Percentiles rank a stretch among this genome's conserved stretches.
Conservation (phyloP, 2,888 invertebrate genomes). For the Acholoe squamosa region DNA sequence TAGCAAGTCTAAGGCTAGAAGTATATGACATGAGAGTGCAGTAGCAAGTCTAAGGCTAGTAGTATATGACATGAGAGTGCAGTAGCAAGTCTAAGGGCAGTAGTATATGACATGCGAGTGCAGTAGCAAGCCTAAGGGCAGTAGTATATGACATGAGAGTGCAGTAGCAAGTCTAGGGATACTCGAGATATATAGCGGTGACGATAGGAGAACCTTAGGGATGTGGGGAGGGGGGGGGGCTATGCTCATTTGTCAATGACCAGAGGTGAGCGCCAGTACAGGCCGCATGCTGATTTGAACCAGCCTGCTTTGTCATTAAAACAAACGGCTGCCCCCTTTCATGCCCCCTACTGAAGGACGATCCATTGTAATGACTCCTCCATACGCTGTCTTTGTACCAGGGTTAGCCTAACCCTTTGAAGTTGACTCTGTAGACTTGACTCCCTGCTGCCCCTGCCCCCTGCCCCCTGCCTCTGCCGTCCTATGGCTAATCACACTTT, state of each 20-base stretch:
- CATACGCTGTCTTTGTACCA: not conserved
- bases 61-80: no score
- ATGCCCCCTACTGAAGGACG: not conserved
- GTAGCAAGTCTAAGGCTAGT: no score
- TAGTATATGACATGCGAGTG: no score
- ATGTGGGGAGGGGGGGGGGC: not conserved
- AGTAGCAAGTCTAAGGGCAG: no score
- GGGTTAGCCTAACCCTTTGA: not conserved
- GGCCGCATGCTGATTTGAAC: not conserved
- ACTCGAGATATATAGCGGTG: no score
- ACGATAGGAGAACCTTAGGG: no score
- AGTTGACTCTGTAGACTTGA: not conserved
- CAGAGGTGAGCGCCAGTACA: not conserved
- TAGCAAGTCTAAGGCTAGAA: no score
- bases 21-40: no score
- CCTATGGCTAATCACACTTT: not conserved
- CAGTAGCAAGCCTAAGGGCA: no score
- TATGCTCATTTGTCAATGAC: not conserved
- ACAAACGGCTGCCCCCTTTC: not conserved
- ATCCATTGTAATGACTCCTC: not conserved
- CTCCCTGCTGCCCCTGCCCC: not conserved
- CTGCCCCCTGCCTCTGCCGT: no score
- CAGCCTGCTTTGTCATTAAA: not conserved
- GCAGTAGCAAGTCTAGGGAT: no score
- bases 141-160: no score